Conservation (phyloP, 2,797 vertebrate species). For the Neosilurus hyrtlii region DNA sequence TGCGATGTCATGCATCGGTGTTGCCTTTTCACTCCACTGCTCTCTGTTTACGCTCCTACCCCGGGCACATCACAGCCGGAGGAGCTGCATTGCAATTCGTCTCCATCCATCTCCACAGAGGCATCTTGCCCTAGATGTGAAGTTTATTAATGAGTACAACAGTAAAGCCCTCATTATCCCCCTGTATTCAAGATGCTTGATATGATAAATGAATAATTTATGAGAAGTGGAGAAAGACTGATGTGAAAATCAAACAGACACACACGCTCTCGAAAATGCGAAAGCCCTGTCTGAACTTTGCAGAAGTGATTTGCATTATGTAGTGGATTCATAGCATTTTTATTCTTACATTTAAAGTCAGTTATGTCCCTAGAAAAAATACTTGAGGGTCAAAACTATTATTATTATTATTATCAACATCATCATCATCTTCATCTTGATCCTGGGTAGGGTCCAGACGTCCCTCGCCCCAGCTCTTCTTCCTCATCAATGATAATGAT, state of each 20-base stretch:
- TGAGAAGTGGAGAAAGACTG: background rate
- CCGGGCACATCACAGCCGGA: too few relatives aligned
- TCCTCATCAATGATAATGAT: too few relatives aligned
- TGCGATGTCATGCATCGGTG: background rate
- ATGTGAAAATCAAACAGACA: background rate
- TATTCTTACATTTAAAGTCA: background rate
- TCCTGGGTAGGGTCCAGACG: too few relatives aligned
- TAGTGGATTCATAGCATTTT: background rate
- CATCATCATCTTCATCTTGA: too few relatives aligned
- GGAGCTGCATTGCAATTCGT: background rate
- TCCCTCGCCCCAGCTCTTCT: too few relatives aligned
- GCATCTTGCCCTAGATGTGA: conserved; percentile 32
- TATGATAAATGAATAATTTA: conserved; percentile 32
- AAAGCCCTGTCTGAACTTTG: conserved; percentile 7
- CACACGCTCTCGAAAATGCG: background rate
- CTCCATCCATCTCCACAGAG: background rate
- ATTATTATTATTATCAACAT: too few relatives aligned
- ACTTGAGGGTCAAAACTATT: background rate
- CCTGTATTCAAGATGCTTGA: conserved; percentile 3
- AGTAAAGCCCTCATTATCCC: conserved; percentile 29
- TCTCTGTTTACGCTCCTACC: background rate
- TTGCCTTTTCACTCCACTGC: background rate
- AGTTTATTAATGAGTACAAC: conserved; percentile 37
- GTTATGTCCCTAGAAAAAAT: background rate
- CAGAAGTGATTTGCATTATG: background rate